Evolutionary conservation across 2,888 invertebrate genomes (phyloP), one percentile per base, ranked within the genome.

Genomic region (Monopis laevigella): DNA sequence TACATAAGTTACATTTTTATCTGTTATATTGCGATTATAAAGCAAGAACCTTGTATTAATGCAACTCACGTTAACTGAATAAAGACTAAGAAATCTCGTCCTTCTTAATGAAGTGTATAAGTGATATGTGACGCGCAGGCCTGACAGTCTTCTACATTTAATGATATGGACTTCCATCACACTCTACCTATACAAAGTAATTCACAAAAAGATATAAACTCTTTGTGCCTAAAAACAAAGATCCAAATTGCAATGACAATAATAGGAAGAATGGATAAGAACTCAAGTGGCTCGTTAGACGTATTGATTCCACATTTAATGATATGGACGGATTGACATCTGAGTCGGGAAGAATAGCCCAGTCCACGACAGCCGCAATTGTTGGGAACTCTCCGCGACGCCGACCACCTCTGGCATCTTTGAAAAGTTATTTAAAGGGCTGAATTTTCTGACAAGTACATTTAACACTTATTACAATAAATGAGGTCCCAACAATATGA

Each of bases 61-160:
- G 16, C 17, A 14, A 32, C 32, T 14, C 24, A 36, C 24, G 36
- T 36, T 21, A n/a, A 21, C 18, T 13, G 36, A 36, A 36, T 36
- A 36, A 36, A 36, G 36, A 24, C 24, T 36, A 21, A n/a, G 21
- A 11, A 32, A 17, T n/a, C 16, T 32, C 17, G 32, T 32, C 30
- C 61, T 65, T 60, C 28, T 61, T 75, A 75, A 77, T 73, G 74
- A 75, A 75, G 74, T 70, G 69, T 60, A 58, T 59, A 45, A 56
- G 56, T 69, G 75, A 73, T 65, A 63, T 67, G 74, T 70, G 74
- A 72, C 72, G 71, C 62, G 71, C 62, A 62, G 50, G 30, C 49
- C 56, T 53, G 55, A 54, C 56, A 52, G 51, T 39, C 35, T 19
- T 7, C 40, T 39, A 11, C 21, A 19, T 35, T 36, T 40, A 40